Base-by-base conservation (phyloP, 2,888 invertebrate species). In the Platerodrilus igneus region DNA sequence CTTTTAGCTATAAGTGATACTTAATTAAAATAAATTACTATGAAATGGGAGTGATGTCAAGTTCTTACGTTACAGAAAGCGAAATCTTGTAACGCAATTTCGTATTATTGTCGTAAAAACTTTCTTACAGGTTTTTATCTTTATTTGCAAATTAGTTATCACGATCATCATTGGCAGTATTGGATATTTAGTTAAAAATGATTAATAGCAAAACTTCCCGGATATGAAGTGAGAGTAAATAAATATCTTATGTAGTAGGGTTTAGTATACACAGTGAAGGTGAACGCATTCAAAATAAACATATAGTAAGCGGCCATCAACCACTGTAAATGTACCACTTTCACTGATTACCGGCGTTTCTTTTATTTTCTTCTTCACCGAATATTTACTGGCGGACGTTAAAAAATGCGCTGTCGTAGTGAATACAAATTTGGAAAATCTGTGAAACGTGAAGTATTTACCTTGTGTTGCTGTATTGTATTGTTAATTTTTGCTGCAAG, bases 401-500 rank as follows among this genome's bases (percentile, higher is more conserved):
- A 28, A 17, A 28, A 28, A 16, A 28, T 28, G 28, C 16, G n/a
- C 28, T 25, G 2, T 25, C 25, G 25, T 7, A 6, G 25, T 10
- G 16, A 28, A 16, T 6, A 28, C 9, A 14, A 9, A 28, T 16
- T 17, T 17, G 11, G 11, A 11, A 9, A 28, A 20, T 20, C 37
- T 39, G 45, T 46, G 39, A 49, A 39, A 46, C 41, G 49, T 36
- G 52, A 49, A 50, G 48, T 47, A 49, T 48, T 45, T 30, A 29
- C 46, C 22, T 36, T 49, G 42, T 39, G 43, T 17, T 48, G 41
- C 20, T 51, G 38, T 37, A 43, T 45, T 31, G 37, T 51, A 10
- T 34, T 52, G 21, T 10, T 28, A 5, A 16, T 28, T 28, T 28
- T 28, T n/a, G 14, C 16, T 14, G 28, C 17, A 8, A 6, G 17